Base-by-base conservation (phyloP, 2,797 vertebrate species). In the Chelidonichthys spinosus region DNA sequence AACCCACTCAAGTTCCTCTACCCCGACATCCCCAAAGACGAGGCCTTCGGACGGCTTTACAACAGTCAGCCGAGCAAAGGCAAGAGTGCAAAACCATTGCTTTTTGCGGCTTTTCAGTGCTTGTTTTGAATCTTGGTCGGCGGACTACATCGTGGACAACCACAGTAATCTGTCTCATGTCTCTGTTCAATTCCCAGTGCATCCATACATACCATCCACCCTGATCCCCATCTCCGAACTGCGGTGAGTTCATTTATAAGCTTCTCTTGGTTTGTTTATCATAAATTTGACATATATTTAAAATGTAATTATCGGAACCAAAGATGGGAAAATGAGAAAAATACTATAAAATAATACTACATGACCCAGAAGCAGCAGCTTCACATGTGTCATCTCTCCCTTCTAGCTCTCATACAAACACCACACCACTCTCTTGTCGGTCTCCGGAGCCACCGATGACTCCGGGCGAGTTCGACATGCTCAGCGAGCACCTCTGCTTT, bases 1-100 rank as follows among this genome's bases (percentile, higher is more conserved):
- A 98, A 98, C 91, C 98, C 98, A 0, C 95, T 99, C 37, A 98
- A 98, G 90, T 98, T 96, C 79, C 96, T 99, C 33, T 99, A 97
- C 70, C 98, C 98, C 1, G 94, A 98, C 88, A 96, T 98, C 66
- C 97, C 97, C 76, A 99, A 99, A 93, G 97, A 99, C 5, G 97
- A 98, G 70, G 97, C 97, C 11, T 99, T 99, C 9, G 92, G 97
- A 63, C 97, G 96, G 76, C 96, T 98, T 92, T 99, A 99, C 94
- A 99, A 96, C 93, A 96, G 94, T 72, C 96, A 96, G 90, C 95
- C 96, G 2, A 96, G 93, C 7, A 97, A 97, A 98, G 97, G 98
- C 93, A 75, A 79, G 89, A 69, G 5, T 2, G 10, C n/a, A 42
- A 13, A 14, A 4, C 13, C 6, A 4, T 17, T 4, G 39, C n/a